A percentile compares a stretch with the other conserved stretches of the same genome.
phyloP scores from a whole-genome alignment of 2,797 vertebrate species.

The Coregonus suidteri region DNA sequence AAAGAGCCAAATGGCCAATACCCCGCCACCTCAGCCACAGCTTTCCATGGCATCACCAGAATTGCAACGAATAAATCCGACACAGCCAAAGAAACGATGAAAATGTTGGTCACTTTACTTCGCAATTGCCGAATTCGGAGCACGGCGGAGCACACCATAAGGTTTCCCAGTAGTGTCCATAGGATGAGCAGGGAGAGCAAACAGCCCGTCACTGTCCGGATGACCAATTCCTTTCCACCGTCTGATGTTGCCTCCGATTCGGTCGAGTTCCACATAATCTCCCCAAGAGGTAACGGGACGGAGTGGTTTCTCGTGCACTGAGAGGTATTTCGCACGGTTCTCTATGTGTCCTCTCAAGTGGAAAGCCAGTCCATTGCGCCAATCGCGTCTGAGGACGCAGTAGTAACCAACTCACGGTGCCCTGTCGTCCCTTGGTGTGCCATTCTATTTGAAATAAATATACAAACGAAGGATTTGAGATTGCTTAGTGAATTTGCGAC shows the following conservation, averaged over 20 bases:
- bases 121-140: slow-evolving; percentile 87
- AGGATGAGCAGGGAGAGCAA: slow-evolving; percentile 86
- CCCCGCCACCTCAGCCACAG: slow-evolving; percentile 88
- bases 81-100: slow-evolving; percentile 91
- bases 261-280: slow-evolving; percentile 76
- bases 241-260: slow-evolving; percentile 62
- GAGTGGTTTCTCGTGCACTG: slow-evolving; percentile 62
- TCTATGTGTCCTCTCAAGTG: slow-evolving; percentile 70
- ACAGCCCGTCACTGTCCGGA: slow-evolving; percentile 81
- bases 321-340: slow-evolving; percentile 72
- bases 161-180: slow-evolving; percentile 92
- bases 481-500: slow-evolving; percentile 9
- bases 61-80: slow-evolving; percentile 92
- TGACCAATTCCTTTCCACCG: slow-evolving; percentile 58
- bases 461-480: slow-evolving; percentile 23
- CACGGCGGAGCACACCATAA: slow-evolving; percentile 88
- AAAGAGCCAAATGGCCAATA: slow-evolving; percentile 96
- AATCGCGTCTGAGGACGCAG: slow-evolving; percentile 45
- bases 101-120: slow-evolving; percentile 90
- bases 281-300: slow-evolving; percentile 59
- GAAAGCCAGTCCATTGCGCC: slow-evolving; percentile 56
- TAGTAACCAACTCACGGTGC: slow-evolving; percentile 45
- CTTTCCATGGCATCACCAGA: slow-evolving; percentile 98
- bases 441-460: slow-evolving; percentile 42
- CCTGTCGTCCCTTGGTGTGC: slow-evolving; percentile 36